Percentiles rank a stretch among this genome's conserved stretches.
These are phyloP conservation scores for Listronotus oregonensis DNA, from an alignment of 1,140 invertebrate species.

Conservation along the genomic window DNA sequence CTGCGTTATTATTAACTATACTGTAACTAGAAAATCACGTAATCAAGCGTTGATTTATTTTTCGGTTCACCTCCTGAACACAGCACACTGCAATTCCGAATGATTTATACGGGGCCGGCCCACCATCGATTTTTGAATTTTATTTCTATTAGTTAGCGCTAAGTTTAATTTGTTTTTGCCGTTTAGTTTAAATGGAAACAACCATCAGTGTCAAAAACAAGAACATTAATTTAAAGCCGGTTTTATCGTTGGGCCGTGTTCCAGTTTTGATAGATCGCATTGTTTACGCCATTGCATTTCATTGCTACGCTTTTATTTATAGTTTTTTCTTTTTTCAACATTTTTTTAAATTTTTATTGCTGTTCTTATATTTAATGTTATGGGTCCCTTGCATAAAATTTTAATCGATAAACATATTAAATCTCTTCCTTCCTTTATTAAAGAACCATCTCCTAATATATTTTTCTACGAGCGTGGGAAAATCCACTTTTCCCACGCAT, in stretches of 20 bases:
- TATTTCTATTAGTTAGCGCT: slow-evolving; percentile 28
- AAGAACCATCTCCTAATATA: too few species aligned
- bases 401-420: too few species aligned
- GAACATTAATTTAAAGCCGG: slow-evolving; percentile 27
- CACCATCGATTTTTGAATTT: slow-evolving; percentile 22
- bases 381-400: too few species aligned
- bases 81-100: too few species aligned
- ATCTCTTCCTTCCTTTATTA: too few species aligned
- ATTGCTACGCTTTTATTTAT: slow-evolving; percentile 29
- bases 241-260: slow-evolving; percentile 28
- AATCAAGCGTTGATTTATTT: too few species aligned
- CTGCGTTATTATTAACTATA: too few species aligned
- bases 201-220: slow-evolving; percentile 32
- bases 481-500: too few species aligned
- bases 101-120: not conserved
- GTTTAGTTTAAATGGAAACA: slow-evolving; percentile 30
- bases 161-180: slow-evolving; percentile 30
- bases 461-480: too few species aligned
- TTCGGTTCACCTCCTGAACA: too few species aligned
- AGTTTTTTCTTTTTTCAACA: not conserved
- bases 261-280: slow-evolving; percentile 30
- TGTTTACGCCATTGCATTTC: slow-evolving; percentile 31
- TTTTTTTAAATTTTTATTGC: not conserved
- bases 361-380: too few species aligned
- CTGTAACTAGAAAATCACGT: too few species aligned